Conservation (phyloP, 2,113 vertebrate species). For the Hemiprocne comata region DNA sequence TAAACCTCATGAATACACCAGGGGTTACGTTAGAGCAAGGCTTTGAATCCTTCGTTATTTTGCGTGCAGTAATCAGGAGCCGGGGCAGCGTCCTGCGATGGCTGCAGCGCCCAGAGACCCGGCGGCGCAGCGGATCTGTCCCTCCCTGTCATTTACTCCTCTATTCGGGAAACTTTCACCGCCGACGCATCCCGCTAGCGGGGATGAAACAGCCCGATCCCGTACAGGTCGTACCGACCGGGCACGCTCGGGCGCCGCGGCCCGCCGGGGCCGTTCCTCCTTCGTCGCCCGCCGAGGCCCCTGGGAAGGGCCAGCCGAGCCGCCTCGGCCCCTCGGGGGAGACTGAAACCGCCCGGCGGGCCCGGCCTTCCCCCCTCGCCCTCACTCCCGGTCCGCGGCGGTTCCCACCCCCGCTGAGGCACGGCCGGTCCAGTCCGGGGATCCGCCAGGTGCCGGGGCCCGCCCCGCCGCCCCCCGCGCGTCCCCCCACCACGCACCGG, state of each 20-base stretch:
- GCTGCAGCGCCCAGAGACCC: neutral
- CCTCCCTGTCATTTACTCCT: neutral
- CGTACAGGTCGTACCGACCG: neutral
- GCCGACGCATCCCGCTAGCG: neutral
- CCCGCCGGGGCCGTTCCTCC: neutral
- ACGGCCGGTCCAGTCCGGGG: neutral
- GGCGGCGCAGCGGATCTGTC: neutral
- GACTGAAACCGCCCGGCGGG: neutral
- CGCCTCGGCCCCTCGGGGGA: neutral
- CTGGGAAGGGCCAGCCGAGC: neutral
- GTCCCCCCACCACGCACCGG: neutral
- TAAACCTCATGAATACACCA: fast-evolving
- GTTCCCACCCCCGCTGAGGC: neutral
- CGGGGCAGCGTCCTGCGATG: neutral
- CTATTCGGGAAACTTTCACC: neutral
- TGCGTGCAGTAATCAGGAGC: fast-evolving
- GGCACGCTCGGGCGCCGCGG: neutral
- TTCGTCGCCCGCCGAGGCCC: neutral
- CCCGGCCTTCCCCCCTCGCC: neutral
- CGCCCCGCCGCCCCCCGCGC: neutral
- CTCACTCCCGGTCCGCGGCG: neutral
- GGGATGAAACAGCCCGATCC: neutral
- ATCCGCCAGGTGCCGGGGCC: neutral
- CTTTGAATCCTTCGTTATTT: fast-evolving
- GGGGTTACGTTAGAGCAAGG: fast-evolving